These are phyloP conservation scores for Catalaphyllia jardinei DNA, from an alignment of 64 coral and sea anemone genomes.

Conservation along the genomic window DNA sequence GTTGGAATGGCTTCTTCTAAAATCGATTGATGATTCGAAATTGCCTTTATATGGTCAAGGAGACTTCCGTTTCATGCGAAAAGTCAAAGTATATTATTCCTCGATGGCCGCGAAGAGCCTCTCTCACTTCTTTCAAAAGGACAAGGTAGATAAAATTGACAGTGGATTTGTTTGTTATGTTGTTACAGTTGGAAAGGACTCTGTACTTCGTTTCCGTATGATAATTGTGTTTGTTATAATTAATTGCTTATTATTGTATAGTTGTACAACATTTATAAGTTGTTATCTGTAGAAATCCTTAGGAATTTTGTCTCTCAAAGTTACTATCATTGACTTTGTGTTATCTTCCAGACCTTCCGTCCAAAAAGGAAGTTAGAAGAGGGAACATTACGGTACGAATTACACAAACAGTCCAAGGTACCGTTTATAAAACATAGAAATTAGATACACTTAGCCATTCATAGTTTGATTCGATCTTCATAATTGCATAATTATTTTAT, in stretches of 20 bases:
- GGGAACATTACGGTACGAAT: constrained; percentile 88
- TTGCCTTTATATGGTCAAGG: constrained; percentile 55
- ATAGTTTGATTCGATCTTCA: neutral
- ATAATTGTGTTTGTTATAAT: constrained; percentile 33
- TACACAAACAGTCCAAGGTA: constrained; percentile 99
- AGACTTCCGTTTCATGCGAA: constrained; percentile 57
- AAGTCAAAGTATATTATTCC: constrained; percentile 35
- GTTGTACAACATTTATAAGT: neutral
- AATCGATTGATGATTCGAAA: neutral
- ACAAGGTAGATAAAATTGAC: constrained; percentile 62
- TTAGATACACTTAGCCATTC: neutral
- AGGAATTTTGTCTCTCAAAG: neutral
- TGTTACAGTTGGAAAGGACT: neutral
- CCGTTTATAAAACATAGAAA: neutral
- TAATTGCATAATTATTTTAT: constrained; percentile 21
- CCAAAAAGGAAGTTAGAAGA: constrained; percentile 92
- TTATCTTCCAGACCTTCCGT: constrained; percentile 89
- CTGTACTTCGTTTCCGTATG: neutral
- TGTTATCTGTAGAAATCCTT: neutral
- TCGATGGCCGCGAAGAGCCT: constrained; percentile 82
- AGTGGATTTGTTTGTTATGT: constrained; percentile 4
- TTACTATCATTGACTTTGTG: neutral
- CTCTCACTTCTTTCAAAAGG: constrained; percentile 86
- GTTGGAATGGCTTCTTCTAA: neutral
- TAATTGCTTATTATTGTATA: neutral